Conservation (phyloP, 23 tunicate species). For the Trididemnum clinides region DNA sequence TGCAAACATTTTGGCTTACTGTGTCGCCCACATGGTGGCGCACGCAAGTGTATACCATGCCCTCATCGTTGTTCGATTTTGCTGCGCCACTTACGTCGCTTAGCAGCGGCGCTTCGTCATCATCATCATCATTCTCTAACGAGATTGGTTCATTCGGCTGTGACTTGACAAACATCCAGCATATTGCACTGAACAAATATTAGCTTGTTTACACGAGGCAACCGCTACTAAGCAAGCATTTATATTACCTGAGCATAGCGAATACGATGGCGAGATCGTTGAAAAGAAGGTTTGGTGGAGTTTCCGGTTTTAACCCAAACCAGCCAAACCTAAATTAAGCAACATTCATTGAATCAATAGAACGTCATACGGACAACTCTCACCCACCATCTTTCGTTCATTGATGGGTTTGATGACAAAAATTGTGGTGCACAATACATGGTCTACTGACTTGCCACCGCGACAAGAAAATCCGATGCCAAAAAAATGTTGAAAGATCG, state of each 20-base stretch:
- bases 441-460: too few relatives aligned
- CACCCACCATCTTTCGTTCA: too few relatives aligned
- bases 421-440: too few relatives aligned
- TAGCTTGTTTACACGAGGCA: too few relatives aligned
- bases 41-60: not conserved
- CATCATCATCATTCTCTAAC: slow-evolving; percentile 31
- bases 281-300: slow-evolving; percentile 44
- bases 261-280: slow-evolving; percentile 71
- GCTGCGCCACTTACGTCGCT: slow-evolving; percentile 2
- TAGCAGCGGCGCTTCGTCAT: slow-evolving; percentile 39
- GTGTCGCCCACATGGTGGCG: not conserved
- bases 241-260: slow-evolving; percentile 69
- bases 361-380: too few relatives aligned
- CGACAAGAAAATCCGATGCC: too few relatives aligned
- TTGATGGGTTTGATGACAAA: too few relatives aligned
- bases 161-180: slow-evolving; percentile 92
- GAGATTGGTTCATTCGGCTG: slow-evolving; percentile 7
- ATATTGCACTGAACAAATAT: slow-evolving; percentile 49
- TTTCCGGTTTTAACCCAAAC: slow-evolving; percentile 70
- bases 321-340: slow-evolving; percentile 74
- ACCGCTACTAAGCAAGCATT: too few relatives aligned
- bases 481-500: too few relatives aligned
- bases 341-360: too few relatives aligned
- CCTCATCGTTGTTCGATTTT: not conserved
- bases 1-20: not conserved